Conservation (phyloP, 2,797 vertebrate genomes). For the Discoglossus pictus region DNA sequence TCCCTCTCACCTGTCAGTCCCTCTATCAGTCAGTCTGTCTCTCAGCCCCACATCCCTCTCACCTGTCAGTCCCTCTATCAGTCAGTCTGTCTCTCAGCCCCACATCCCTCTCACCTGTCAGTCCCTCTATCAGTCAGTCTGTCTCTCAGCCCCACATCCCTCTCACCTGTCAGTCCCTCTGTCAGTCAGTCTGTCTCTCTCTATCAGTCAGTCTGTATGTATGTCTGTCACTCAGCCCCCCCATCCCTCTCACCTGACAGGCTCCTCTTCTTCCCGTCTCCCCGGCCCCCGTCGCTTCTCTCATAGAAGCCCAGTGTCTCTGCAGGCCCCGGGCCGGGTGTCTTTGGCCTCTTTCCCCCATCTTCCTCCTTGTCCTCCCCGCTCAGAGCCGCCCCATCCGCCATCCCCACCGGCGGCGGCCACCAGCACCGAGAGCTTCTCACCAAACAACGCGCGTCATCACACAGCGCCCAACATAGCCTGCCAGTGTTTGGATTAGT, state of each 20-base stretch:
- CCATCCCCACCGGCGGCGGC: conserved; percentile 60
- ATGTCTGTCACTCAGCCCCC: no score
- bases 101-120: no score
- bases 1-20: no score
- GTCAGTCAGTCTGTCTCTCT: no score
- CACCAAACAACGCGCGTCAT: conserved; percentile 32
- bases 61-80: no score
- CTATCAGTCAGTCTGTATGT: no score
- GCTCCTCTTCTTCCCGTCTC: conserved; percentile 69
- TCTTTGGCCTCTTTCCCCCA: conserved; percentile 49
- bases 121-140: no score
- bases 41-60: no score
- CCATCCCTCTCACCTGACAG: conserved; percentile 75
- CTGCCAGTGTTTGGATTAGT: conserved; percentile 1
- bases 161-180: no score
- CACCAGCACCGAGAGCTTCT: conserved; percentile 46
- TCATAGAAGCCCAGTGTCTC: conserved; percentile 91
- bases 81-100: no score
- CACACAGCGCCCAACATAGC: conserved; percentile 5
- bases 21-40: no score
- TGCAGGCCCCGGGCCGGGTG: conserved; percentile 62
- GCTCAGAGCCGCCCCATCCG: conserved; percentile 51
- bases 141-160: no score
- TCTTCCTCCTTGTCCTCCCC: conserved; percentile 46
- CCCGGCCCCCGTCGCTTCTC: conserved; percentile 67